Evolutionary conservation across 2,888 invertebrate genomes (phyloP).

Genomic region (Andrena trimmerana): DNA sequence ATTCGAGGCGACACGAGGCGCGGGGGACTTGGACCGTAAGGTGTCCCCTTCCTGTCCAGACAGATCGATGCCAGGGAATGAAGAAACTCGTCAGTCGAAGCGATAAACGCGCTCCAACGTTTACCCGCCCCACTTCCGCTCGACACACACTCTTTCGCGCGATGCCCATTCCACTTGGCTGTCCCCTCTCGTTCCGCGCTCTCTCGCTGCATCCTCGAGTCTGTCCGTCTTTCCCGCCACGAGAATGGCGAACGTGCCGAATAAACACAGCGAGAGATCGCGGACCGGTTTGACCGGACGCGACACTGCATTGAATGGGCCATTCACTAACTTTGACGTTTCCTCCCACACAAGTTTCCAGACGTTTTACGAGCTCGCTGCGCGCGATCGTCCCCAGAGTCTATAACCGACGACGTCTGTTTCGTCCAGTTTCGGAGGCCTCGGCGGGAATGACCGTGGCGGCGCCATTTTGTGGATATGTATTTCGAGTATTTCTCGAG

Average conservation of each 20-base stretch:
- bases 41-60: slow-evolving; percentile 53
- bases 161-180: neutral
- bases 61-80: slow-evolving; percentile 61
- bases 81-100: slow-evolving; percentile 44
- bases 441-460: too few relatives aligned
- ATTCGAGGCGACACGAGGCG: slow-evolving; percentile 41
- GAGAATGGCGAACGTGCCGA: slow-evolving; percentile 61
- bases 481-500: slow-evolving; percentile 6
- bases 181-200: neutral
- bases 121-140: neutral
- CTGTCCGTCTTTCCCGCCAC: slow-evolving; percentile 11
- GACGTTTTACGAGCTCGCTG: slow-evolving; percentile 78
- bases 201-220: neutral
- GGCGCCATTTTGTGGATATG: neutral
- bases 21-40: slow-evolving; percentile 30
- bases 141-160: neutral
- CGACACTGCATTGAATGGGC: slow-evolving; percentile 74
- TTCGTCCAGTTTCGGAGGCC: slow-evolving; percentile 44
- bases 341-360: slow-evolving; percentile 77
- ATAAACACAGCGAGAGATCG: slow-evolving; percentile 73
- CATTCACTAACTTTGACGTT: slow-evolving; percentile 79
- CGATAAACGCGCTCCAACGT: slow-evolving; percentile 42
- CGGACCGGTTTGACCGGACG: slow-evolving; percentile 75
- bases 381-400: slow-evolving; percentile 58
- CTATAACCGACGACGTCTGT: slow-evolving; percentile 46